These are phyloP conservation scores for Epinephelus moara DNA, from an alignment of 2,113 vertebrate genomes.

Conservation along the genomic window DNA sequence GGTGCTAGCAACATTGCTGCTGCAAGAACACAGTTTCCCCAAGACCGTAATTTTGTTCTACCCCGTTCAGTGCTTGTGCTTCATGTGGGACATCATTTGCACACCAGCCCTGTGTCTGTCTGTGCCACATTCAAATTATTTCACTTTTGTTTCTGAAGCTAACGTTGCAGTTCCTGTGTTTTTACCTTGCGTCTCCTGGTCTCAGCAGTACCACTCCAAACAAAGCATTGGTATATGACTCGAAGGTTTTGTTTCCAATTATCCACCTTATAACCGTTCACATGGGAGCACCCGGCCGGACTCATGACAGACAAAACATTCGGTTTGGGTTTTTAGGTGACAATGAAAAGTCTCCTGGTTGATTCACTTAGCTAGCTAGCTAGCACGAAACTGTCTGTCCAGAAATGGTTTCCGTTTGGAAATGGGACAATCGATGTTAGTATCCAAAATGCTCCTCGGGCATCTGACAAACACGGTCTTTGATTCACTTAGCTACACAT, in stretches of 20 bases:
- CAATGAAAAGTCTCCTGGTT: constrained; percentile 80
- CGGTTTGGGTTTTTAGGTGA: constrained; percentile 76
- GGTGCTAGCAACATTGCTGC: constrained; percentile 30
- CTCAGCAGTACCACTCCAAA: constrained; percentile 96
- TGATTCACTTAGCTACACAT: constrained; percentile 38
- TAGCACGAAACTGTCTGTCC: constrained; percentile 79
- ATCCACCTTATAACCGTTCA: constrained; percentile 98
- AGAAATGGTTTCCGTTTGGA: constrained; percentile 83
- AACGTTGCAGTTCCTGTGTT: constrained; percentile 63
- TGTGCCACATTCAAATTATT: constrained; percentile 54
- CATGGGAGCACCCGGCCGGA: constrained; percentile 97
- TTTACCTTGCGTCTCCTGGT: constrained; percentile 97
- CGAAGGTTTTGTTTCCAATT: constrained; percentile 99
- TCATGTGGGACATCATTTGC: constrained; percentile 53
- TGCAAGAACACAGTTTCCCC: constrained; percentile 34
- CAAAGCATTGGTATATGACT: constrained; percentile 99
- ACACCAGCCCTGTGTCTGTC: constrained; percentile 25
- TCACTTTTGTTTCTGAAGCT: constrained; percentile 42
- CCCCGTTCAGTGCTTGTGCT: constrained; percentile 50
- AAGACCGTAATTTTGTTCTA: not conserved
- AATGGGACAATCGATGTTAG: constrained; percentile 81
- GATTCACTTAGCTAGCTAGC: constrained; percentile 74
- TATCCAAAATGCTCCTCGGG: constrained; percentile 80
- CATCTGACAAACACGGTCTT: constrained; percentile 75
- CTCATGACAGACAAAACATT: constrained; percentile 91